Base-by-base conservation (phyloP, 2,113 vertebrate genomes). In the Labrus mixtus region DNA sequence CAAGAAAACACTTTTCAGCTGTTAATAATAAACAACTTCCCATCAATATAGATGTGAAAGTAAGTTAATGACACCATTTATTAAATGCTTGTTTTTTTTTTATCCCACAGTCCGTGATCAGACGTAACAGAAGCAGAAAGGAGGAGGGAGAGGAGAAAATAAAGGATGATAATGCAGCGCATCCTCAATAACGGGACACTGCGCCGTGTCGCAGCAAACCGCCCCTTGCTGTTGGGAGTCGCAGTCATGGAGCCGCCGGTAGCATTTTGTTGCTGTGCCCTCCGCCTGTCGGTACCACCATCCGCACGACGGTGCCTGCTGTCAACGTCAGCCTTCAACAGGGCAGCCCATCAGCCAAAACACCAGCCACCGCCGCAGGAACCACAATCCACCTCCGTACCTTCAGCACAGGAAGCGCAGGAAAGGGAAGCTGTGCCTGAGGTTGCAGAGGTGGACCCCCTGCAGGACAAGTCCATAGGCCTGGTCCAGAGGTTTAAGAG, bases 401-500 rank as follows among this genome's bases (percentile, higher is more conserved):
- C 73, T 56, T 75, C 62, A 29, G n/a, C 80, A 11, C 71, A 59
- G 22, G 51, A 82, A 7, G 48, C 6, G 29, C 50, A 65, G 68
- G 70, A 15, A 41, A 19, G 0, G 36, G 64, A 85, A 3, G 45
- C 63, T 2, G 53, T 3, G 6, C 19, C 63, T 2, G 29, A 48
- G 3, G 10, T 12, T 1, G 58, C 19, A 9, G 92, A 98, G 29
- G 33, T 89, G 6, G 98, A 99, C 90, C 97, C 98, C 1, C 93
- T 99, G 78, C 96, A 98, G 89, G 97, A 99, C 86, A 96, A 94
- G 76, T 97, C 98, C 76, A 97, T 96, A 48, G 93, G 96, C 57
- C 94, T 99, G 0, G 92, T 94, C 72, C 97, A 97, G 82, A 95
- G 98, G 82, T 99, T 99, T 90, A 98, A 99, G 93, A 97, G 79